Base-by-base conservation (phyloP, 2,113 vertebrate genomes). In the Danionella cerebrum region DNA sequence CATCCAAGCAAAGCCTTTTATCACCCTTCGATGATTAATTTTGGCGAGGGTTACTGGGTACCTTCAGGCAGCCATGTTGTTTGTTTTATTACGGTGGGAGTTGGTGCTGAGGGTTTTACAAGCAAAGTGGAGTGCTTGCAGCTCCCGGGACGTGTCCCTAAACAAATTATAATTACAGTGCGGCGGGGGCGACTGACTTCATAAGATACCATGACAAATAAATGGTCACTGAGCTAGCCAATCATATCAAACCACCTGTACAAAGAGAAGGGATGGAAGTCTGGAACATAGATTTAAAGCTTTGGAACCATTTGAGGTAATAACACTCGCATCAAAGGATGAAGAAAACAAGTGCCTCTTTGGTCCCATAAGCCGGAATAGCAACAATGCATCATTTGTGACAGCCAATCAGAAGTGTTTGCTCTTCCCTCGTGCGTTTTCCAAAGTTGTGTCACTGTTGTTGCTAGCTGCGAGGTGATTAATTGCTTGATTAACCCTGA, bases 311-410 rank as follows among this genome's bases (percentile, higher is more conserved):
- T 77, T 85, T 83, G 79, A 72, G 84, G 86, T 84, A 77, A 81
- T 39, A 79, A 73, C 74, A 74, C 74, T 78, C 71, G 84, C 84
- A 85, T 86, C 85, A 87, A 84, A 86, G 82, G 76, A 78, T 71
- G 24, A 64, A 67, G 35, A 62, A 84, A 70, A 74, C 44, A 71
- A 67, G 55, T 58, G 74, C 80, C 78, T 82, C 82, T 48, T 27
- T 72, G 75, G 76, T 76, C 83, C 78, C 35, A 81, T 77, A 86
- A 84, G 75, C 81, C 77, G 77, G 80, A 66, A 42, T 18, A 45
- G 65, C 58, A 50, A 74, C 64, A 68, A 68, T 65, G 50, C 25
- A 57, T 59, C 18, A 59, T 50, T 62, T 65, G 52, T 74, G 73
- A 75, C 77, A 82, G 68, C 67, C 77, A 83, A 75, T 83, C 78